phyloP scores from a whole-genome alignment of 2,113 vertebrate species.

The Alectura lathami region DNA sequence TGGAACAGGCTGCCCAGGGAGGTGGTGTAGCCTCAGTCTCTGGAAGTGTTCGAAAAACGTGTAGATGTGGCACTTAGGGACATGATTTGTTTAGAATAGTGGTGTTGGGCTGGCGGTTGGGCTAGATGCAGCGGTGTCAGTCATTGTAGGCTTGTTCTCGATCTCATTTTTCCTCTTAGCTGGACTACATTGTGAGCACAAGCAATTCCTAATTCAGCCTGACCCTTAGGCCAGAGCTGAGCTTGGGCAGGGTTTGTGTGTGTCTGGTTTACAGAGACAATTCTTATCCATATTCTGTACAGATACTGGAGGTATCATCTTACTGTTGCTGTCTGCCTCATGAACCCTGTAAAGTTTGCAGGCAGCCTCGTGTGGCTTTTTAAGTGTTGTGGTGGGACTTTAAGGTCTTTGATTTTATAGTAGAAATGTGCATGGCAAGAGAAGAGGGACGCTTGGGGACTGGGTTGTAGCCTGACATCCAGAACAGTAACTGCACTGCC shows the following conservation, averaged over 20 bases:
- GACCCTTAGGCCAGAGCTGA: neutral
- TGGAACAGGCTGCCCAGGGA: too few species aligned
- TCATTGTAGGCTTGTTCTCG: neutral
- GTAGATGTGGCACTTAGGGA: too few species aligned
- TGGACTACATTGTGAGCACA: neutral
- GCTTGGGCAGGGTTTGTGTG: neutral
- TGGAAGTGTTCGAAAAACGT: too few species aligned
- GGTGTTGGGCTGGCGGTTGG: too few species aligned
- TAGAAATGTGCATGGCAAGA: neutral
- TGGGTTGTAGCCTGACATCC: neutral
- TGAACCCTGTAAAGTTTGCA: neutral
- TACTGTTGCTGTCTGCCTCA: neutral
- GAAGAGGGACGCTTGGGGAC: neutral
- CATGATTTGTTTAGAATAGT: too few species aligned
- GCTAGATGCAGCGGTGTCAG: neutral
- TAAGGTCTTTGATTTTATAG: neutral
- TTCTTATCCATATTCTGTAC: neutral
- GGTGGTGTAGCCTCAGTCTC: too few species aligned
- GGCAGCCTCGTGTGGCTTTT: neutral
- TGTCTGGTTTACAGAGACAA: neutral
- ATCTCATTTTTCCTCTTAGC: neutral
- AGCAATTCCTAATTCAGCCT: neutral
- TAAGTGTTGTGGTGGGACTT: neutral
- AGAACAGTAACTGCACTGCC: neutral
- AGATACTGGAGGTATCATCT: neutral